These are phyloP conservation scores for Anhinga rufa DNA, from an alignment of 2,113 vertebrate genomes.

Conservation along the genomic window DNA sequence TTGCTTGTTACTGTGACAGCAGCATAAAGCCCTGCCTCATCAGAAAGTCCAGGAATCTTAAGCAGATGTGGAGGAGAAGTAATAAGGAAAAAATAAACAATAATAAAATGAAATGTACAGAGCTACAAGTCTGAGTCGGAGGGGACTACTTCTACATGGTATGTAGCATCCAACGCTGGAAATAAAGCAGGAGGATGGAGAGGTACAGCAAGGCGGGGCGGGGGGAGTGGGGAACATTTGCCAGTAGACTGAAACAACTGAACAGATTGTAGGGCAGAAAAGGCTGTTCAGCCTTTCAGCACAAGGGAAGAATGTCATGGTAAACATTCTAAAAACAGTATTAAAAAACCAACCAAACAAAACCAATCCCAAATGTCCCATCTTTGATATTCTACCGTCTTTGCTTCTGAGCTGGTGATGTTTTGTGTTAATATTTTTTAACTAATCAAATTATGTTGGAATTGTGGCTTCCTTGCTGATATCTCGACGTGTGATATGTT, in stretches of 20 bases:
- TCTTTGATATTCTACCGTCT: not conserved
- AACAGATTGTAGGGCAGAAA: not conserved
- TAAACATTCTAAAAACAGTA: not conserved
- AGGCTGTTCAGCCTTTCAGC: not conserved
- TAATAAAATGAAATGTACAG: not conserved
- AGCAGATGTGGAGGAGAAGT: not conserved
- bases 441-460: not conserved
- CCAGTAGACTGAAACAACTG: not conserved
- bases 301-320: not conserved
- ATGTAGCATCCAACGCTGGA: not conserved
- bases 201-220: not conserved
- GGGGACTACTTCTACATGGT: not conserved
- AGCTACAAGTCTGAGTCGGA: not conserved
- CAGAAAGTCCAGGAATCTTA: not conserved
- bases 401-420: not conserved
- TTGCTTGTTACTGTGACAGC: not conserved
- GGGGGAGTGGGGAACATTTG: rapidly evolving
- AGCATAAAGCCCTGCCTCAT: not conserved
- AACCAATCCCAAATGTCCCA: not conserved
- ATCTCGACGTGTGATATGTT: not conserved
- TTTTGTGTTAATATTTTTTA: not conserved
- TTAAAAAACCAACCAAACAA: not conserved
- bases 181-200: not conserved
- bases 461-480: not conserved
- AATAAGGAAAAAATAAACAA: not conserved